A percentile compares a stretch with the other conserved stretches of the same genome.
Conservation (phyloP, 2,113 vertebrate species). For the Gobio gobio region DNA sequence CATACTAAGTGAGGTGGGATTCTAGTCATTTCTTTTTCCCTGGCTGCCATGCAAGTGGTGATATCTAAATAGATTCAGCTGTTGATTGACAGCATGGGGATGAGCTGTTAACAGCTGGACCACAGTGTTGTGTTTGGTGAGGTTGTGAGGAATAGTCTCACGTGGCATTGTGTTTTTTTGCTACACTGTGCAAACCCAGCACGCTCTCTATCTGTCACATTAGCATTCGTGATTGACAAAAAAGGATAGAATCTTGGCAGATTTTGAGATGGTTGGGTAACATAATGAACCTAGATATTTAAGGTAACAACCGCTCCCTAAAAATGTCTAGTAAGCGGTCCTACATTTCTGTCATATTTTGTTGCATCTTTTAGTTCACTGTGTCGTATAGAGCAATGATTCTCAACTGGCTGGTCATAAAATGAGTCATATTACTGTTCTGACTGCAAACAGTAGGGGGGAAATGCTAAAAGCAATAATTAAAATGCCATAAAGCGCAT, state of each 20-base stretch:
- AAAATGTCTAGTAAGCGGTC: neutral
- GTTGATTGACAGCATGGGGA: conserved; percentile 41
- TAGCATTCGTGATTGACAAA: conserved; percentile 49
- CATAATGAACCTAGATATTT: conserved; percentile 1
- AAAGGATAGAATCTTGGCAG: neutral
- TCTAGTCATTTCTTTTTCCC: neutral
- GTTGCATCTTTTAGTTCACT: neutral
- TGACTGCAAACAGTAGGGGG: neutral
- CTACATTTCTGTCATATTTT: neutral
- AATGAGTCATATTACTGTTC: neutral
- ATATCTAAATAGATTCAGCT: conserved; percentile 48
- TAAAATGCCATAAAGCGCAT: neutral
- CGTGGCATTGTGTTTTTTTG: conserved; percentile 33
- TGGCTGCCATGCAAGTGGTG: neutral
- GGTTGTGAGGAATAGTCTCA: conserved; percentile 38
- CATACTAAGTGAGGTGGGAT: neutral
- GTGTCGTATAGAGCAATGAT: neutral
- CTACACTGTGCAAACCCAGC: conserved; percentile 21
- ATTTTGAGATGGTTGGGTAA: neutral
- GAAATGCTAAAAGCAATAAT: neutral
- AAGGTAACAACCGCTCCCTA: neutral
- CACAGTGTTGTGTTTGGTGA: conserved; percentile 39
- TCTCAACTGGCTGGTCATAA: neutral
- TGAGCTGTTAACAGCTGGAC: conserved; percentile 49
- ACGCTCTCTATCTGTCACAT: conserved; percentile 23